These are phyloP conservation scores for Sitophilus oryzae DNA, from an alignment of 1,140 invertebrate species.

Conservation along the genomic window DNA sequence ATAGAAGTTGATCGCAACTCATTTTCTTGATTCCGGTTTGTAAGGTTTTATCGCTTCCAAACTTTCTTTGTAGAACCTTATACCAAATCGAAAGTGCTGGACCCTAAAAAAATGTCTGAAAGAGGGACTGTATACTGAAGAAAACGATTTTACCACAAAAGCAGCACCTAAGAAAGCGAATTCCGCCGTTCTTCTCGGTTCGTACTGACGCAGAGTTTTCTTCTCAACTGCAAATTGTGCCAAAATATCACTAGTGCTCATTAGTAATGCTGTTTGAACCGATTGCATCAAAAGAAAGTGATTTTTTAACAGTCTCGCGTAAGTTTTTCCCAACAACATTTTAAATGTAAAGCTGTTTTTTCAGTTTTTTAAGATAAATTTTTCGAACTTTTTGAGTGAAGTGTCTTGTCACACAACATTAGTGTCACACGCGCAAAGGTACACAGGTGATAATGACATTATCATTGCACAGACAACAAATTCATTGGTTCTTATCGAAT, in stretches of 20 bases:
- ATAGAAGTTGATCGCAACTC: constrained; percentile 62
- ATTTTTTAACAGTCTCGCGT: constrained; percentile 40
- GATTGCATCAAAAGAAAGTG: constrained; percentile 46
- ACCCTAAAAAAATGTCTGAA: constrained; percentile 17
- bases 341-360: no score
- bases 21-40: constrained; percentile 56
- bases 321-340: constrained; percentile 23
- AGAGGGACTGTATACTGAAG: background rate
- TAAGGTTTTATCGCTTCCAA: constrained; percentile 25
- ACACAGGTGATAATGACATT: no score
- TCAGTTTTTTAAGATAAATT: no score
- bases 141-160: constrained; percentile 44
- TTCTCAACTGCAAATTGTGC: constrained; percentile 48
- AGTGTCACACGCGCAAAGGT: no score
- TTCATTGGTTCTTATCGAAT: no score
- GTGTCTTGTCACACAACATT: no score
- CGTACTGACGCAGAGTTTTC: constrained; percentile 36
- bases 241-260: constrained; percentile 49
- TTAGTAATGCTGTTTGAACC: constrained; percentile 47
- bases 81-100: constrained; percentile 26
- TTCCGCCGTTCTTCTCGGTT: constrained; percentile 44
- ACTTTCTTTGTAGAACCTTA: constrained; percentile 4
- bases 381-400: no score
- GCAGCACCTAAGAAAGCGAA: constrained; percentile 48
- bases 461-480: no score